A percentile compares a stretch with the other conserved stretches of the same genome.
phyloP scores from a whole-genome alignment of 1,140 invertebrate species.

The Melitaea cinxia region DNA sequence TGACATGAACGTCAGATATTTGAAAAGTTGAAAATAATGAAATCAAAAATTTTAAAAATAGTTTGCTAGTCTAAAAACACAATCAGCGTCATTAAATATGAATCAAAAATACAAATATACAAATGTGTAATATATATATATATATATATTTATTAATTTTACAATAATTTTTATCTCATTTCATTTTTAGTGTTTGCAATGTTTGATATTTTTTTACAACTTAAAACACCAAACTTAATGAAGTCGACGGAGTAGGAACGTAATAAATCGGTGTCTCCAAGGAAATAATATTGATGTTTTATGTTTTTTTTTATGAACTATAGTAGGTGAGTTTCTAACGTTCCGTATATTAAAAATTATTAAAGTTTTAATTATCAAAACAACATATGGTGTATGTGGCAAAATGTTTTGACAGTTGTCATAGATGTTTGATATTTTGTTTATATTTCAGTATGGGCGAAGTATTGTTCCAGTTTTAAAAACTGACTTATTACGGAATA shows the following conservation, averaged over 20 bases:
- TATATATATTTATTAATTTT: not conserved
- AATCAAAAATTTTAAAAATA: too few species aligned
- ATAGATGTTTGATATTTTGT: constrained; percentile 70
- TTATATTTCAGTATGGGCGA: constrained; percentile 74
- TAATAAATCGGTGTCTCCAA: constrained; percentile 79
- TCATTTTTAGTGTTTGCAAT: not conserved
- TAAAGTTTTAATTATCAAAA: constrained; percentile 17
- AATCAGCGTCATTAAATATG: too few species aligned
- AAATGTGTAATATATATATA: not conserved
- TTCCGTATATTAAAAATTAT: not conserved
- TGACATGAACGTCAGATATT: too few species aligned
- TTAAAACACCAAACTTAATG: constrained; percentile 43
- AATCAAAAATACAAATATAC: not conserved
- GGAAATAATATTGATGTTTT: constrained; percentile 79
- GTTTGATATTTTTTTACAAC: constrained; percentile 32
- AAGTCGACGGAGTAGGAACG: constrained; percentile 57
- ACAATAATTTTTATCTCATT: not conserved
- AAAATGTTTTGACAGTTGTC: constrained; percentile 79
- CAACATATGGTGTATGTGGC: constrained; percentile 67
- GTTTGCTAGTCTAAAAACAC: too few species aligned
- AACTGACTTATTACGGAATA: constrained; percentile 33
- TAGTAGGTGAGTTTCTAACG: constrained; percentile 48
- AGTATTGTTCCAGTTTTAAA: constrained; percentile 37
- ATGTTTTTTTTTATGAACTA: constrained; percentile 46
- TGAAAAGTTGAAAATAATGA: too few species aligned